These are phyloP conservation scores for Hormaphis cornu DNA, from an alignment of 1,140 invertebrate species.

Conservation along the genomic window DNA sequence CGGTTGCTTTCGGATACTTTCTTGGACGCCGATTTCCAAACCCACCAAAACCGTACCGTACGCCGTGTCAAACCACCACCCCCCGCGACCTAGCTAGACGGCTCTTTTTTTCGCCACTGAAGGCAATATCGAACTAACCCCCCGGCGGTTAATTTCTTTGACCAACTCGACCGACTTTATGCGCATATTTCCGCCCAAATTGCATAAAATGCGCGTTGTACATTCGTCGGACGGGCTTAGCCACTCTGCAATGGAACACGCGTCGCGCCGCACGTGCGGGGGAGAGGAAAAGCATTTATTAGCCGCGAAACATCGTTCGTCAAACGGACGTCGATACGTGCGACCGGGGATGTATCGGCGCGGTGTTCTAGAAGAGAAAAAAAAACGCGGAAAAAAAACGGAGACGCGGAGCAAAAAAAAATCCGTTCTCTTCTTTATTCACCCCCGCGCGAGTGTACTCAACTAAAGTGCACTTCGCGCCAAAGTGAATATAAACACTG, in stretches of 20 bases:
- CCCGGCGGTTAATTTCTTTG: too few species aligned
- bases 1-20: too few species aligned
- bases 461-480: slow-evolving; percentile 18
- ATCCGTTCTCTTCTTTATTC: slow-evolving; percentile 10
- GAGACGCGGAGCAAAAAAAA: not conserved
- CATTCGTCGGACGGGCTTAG: too few species aligned
- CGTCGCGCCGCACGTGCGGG: not conserved
- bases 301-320: slow-evolving; percentile 18
- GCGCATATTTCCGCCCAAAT: not conserved
- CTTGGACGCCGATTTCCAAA: too few species aligned
- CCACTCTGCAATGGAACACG: slow-evolving; percentile 28
- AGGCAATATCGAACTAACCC: too few species aligned
- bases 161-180: too few species aligned
- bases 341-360: slow-evolving; percentile 6
- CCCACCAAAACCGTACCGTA: too few species aligned
- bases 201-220: too few species aligned
- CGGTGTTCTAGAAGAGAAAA: not conserved
- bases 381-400: not conserved
- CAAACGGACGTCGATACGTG: slow-evolving; percentile 1
- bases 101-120: too few species aligned
- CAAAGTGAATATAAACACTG: slow-evolving; percentile 8
- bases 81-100: too few species aligned
- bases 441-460: slow-evolving; percentile 7
- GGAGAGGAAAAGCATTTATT: not conserved
- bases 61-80: too few species aligned